Percentiles rank a stretch among this genome's conserved stretches.
Conservation (phyloP, 2,797 vertebrate species). For the Tinamus major region DNA sequence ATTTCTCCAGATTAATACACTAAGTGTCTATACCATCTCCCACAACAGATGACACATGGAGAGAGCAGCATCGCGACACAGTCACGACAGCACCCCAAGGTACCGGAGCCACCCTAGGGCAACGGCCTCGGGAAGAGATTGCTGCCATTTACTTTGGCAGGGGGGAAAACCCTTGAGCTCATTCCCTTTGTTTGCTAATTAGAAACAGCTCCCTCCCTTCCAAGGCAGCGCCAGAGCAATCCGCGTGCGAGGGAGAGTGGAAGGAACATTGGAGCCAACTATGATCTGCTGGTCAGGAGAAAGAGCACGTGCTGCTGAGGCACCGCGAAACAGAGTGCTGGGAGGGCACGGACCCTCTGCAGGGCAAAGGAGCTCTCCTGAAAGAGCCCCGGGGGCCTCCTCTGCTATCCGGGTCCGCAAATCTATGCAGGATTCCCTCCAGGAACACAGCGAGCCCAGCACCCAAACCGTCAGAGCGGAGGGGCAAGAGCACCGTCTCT, state of each 20-base stretch:
- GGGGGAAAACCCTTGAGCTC: neutral
- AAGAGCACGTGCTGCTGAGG: accelerated
- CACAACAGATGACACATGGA: too few relatives aligned
- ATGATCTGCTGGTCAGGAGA: accelerated
- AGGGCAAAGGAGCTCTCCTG: accelerated
- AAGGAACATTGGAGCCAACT: neutral
- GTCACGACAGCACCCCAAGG: too few relatives aligned
- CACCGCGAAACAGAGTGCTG: neutral
- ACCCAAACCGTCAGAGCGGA: neutral
- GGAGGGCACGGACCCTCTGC: neutral
- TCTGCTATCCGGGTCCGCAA: too few relatives aligned
- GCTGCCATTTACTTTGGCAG: neutral
- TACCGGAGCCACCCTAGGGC: neutral
- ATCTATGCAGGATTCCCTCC: neutral
- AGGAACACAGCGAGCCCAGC: too few relatives aligned
- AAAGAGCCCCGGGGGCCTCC: neutral
- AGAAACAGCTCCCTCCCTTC: neutral
- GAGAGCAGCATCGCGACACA: too few relatives aligned
- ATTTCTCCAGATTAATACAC: neutral
- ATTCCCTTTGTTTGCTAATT: neutral
- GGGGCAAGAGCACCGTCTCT: neutral
- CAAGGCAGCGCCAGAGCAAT: neutral
- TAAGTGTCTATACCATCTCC: neutral
- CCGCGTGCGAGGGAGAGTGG: neutral
- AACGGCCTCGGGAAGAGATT: neutral